Conservation (phyloP, 2,797 vertebrate genomes). For the Stomatorhinus walkeri region DNA sequence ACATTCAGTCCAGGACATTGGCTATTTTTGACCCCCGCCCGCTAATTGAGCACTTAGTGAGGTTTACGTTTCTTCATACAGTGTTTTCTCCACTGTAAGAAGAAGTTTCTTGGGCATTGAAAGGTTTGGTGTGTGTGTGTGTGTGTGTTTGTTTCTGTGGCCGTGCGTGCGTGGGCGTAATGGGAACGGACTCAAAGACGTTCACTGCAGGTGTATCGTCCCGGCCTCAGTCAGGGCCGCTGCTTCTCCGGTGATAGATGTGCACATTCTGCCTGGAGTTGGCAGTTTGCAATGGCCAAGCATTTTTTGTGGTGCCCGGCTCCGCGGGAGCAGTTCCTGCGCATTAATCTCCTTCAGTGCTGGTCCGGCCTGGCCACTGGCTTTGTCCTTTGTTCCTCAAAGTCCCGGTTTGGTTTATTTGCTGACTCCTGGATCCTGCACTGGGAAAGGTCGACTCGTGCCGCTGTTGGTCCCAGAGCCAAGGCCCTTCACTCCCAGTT, state of each 20-base stretch:
- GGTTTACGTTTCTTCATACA: conserved; percentile 57
- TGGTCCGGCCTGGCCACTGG: conserved; percentile 57
- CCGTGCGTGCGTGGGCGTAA: background rate
- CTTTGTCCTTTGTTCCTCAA: conserved; percentile 68
- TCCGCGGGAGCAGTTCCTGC: conserved; percentile 67
- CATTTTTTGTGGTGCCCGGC: conserved; percentile 59
- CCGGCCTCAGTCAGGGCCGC: conserved; percentile 42
- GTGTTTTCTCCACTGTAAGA: conserved; percentile 42
- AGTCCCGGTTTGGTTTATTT: background rate
- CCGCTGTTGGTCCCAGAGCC: background rate
- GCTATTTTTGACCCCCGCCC: conserved; percentile 37
- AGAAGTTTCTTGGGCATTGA: conserved; percentile 50
- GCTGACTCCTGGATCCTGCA: background rate
- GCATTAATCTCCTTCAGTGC: conserved; percentile 70
- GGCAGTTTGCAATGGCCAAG: conserved; percentile 61
- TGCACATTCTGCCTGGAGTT: conserved; percentile 50
- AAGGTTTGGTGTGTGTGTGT: conserved; percentile 27
- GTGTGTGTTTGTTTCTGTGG: background rate
- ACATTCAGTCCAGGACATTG: conserved; percentile 53
- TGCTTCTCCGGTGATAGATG: conserved; percentile 66
- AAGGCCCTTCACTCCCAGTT: background rate
- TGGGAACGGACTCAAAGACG: conserved; percentile 32
- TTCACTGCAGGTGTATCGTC: background rate
- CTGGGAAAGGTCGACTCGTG: background rate
- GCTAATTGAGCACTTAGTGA: conserved; percentile 43